Evolutionary conservation across 2,888 invertebrate genomes (phyloP), one percentile per base, ranked within the genome.

Genomic region (Xestia rhomboidea): DNA sequence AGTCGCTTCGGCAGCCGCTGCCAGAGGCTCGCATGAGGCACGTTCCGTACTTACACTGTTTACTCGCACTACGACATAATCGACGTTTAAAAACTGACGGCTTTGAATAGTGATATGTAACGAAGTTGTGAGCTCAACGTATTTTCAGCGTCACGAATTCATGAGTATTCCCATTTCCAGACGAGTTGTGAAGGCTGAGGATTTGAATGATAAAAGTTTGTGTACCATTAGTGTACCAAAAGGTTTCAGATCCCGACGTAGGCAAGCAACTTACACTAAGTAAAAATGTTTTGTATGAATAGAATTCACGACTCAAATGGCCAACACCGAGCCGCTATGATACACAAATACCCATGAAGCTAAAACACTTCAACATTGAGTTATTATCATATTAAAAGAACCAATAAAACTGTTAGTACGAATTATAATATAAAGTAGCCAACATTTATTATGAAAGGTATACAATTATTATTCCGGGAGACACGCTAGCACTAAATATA

Each of bases 381-480:
- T 82, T 82, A 85, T 77, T 73, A 85, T 69, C 71, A 51, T 68
- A 79, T 78, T 83, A 83, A 75, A 75, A 83, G 83, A 83, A 79
- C 62, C 60, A 76, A 79, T 77, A 76, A 79, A 79, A 73, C 67
- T 57, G 62, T 79, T 85, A 80, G 77, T 69, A 77, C 63, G 79
- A 84, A 88, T 83, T 79, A 81, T 76, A 79, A 70, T 69, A 80
- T 76, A 72, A 78, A 78, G 77, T 67, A 78, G 73, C 71, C 38
- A 76, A 70, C 79, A 74, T 84, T 87, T 79, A 83, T 79, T 81
- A 80, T 82, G 79, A 79, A 79, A 82, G 82, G 80, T 86, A 84
- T 78, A 86, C 76, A 79, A 82, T 84, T 81, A 84, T 87, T 79
- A 76, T 87, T 88, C 88, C 67, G 44, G 77, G 88, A 87, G 87